A percentile compares a stretch with the other conserved stretches of the same genome.
Evolutionary conservation across 2,888 invertebrate species (phyloP).

Genomic region (Apamea crenata): DNA sequence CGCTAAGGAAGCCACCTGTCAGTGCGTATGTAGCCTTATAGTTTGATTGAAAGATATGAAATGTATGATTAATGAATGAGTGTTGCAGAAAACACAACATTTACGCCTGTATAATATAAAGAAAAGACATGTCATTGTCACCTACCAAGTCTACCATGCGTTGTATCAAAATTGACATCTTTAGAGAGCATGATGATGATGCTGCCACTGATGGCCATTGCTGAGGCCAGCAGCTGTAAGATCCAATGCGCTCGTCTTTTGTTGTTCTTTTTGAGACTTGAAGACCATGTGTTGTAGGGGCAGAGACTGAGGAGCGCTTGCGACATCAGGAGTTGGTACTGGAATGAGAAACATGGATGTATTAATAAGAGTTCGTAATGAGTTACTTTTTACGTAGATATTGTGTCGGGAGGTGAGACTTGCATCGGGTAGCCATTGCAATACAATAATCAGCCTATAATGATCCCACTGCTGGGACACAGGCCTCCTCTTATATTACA

Average conservation of each 20-base stretch:
- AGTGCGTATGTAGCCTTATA: too few species aligned
- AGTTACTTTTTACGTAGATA: not conserved
- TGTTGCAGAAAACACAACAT: not conserved
- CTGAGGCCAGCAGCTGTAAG: slow-evolving; percentile 74
- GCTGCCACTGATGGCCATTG: slow-evolving; percentile 74
- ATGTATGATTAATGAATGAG: not conserved
- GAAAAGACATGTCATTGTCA: not conserved
- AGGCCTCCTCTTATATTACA: too few species aligned
- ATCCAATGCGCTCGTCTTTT: slow-evolving; percentile 76
- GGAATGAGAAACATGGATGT: slow-evolving; percentile 46
- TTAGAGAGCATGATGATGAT: slow-evolving; percentile 73
- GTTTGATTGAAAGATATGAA: not conserved
- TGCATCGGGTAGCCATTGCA: not conserved
- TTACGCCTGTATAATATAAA: not conserved
- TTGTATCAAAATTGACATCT: slow-evolving; percentile 69
- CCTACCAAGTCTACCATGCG: slow-evolving; percentile 76
- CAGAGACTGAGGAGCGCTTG: slow-evolving; percentile 74
- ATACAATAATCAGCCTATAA: not conserved
- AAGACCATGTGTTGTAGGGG: slow-evolving; percentile 75
- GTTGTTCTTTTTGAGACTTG: slow-evolving; percentile 68
- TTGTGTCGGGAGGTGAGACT: not conserved
- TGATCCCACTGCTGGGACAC: not conserved
- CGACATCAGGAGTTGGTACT: slow-evolving; percentile 80
- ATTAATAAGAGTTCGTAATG: not conserved
- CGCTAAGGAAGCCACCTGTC: too few species aligned